phyloP scores from a whole-genome alignment of 2,888 invertebrate genomes.

The Molanna angustata region DNA sequence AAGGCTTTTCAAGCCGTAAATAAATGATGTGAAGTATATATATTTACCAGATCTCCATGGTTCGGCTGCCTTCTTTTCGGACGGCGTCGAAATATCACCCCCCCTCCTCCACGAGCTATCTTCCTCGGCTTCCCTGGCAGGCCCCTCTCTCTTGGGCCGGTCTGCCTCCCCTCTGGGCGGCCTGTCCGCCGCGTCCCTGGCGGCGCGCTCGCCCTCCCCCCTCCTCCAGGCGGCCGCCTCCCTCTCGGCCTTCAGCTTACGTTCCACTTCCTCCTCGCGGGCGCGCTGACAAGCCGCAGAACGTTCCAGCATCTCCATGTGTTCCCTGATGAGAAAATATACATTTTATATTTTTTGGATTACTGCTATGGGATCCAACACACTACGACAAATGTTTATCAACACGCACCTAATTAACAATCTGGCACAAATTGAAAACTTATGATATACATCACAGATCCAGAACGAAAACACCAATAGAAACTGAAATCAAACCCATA shows the following conservation, averaged over 20 bases:
- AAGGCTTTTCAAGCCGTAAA: too few relatives aligned
- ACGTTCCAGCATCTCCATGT: slow-evolving; percentile 64
- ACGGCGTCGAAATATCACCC: slow-evolving; percentile 28
- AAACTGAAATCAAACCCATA: too few relatives aligned
- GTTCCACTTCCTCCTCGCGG: slow-evolving; percentile 70
- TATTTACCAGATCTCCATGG: slow-evolving; percentile 43
- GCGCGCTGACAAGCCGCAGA: slow-evolving; percentile 63
- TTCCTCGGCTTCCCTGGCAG: slow-evolving; percentile 23
- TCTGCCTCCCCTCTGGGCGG: slow-evolving; percentile 21
- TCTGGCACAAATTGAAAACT: too few relatives aligned
- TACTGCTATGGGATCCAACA: too few relatives aligned
- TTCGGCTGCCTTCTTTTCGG: slow-evolving; percentile 34
- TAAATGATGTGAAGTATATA: too few relatives aligned
- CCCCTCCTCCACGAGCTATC: slow-evolving; percentile 41
- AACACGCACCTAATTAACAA: too few relatives aligned
- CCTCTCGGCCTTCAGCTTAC: slow-evolving; percentile 57
- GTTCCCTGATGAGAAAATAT: slow-evolving; percentile 51
- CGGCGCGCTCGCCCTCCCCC: slow-evolving; percentile 35
- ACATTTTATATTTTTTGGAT: too few relatives aligned
- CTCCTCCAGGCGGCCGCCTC: slow-evolving; percentile 37
- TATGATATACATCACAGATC: too few relatives aligned
- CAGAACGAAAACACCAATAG: too few relatives aligned
- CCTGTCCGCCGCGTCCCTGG: slow-evolving; percentile 39
- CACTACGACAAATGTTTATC: too few relatives aligned
- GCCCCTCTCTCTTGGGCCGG: slow-evolving; percentile 27